Percentiles rank a stretch among this genome's conserved stretches.
Conservation (phyloP, 1,140 invertebrate genomes). For the Drosophila nannoptera region DNA sequence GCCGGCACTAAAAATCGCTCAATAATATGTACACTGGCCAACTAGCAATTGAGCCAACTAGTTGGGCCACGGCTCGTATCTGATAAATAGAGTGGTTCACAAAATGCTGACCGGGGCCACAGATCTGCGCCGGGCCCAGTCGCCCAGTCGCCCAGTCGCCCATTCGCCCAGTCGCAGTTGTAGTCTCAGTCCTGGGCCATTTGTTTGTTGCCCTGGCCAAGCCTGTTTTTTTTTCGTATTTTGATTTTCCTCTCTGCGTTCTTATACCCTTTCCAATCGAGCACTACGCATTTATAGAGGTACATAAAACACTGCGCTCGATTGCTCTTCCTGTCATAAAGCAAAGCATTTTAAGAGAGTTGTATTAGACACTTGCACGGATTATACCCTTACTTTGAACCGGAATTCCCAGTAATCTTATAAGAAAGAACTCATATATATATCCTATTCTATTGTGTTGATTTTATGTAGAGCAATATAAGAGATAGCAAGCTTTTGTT, state of each 20-base stretch:
- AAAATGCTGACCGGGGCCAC: conserved; percentile 69
- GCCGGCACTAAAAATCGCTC: conserved; percentile 72
- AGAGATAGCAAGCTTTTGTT: no score
- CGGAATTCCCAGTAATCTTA: no score
- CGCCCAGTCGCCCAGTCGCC: conserved; percentile 8
- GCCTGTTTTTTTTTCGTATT: conserved; percentile 58
- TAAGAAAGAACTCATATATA: no score
- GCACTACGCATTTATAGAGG: conserved; percentile 1
- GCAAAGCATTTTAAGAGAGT: no score
- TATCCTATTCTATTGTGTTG: no score
- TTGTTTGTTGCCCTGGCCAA: conserved; percentile 69
- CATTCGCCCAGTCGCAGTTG: conserved; percentile 14
- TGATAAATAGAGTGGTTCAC: conserved; percentile 78
- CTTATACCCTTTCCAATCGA: conserved; percentile 27
- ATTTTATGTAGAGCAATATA: no score
- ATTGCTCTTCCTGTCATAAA: no score
- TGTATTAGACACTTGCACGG: no score
- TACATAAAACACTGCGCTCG: no score
- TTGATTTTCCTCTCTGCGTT: not conserved
- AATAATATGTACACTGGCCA: conserved; percentile 76
- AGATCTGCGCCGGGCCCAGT: conserved; percentile 30
- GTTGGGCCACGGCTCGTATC: conserved; percentile 64
- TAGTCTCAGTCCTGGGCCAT: conserved; percentile 55
- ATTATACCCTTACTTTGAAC: no score
- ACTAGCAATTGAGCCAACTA: conserved; percentile 75